A percentile compares a stretch with the other conserved stretches of the same genome.
phyloP scores from a whole-genome alignment of 2,888 invertebrate species.

The Eupithecia dodoneata region DNA sequence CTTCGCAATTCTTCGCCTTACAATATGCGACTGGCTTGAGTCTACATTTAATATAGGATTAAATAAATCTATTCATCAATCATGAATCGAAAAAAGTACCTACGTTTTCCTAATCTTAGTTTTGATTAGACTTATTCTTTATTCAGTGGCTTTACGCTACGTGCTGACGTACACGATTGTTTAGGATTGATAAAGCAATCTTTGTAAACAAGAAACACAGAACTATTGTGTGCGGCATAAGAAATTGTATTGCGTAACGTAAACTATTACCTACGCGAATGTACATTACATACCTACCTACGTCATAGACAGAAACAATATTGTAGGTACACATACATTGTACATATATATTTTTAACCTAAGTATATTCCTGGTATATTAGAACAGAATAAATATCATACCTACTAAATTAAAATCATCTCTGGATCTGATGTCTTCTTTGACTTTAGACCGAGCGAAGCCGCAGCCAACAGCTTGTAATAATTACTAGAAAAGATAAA shows the following conservation, averaged over 20 bases:
- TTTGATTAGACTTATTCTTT: too few relatives aligned
- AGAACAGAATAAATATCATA: too few relatives aligned
- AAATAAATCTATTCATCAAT: neutral
- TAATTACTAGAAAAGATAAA: too few relatives aligned
- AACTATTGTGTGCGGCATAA: neutral
- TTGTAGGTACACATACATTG: neutral
- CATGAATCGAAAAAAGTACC: neutral
- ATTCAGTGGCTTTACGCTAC: slow-evolving; percentile 4
- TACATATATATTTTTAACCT: too few relatives aligned
- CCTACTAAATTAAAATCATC: too few relatives aligned
- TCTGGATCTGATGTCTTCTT: neutral
- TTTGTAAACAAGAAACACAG: slow-evolving; percentile 24
- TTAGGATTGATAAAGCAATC: slow-evolving; percentile 24
- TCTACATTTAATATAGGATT: neutral
- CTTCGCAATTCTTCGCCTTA: neutral
- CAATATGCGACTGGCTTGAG: neutral
- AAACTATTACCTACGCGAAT: neutral
- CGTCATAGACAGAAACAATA: neutral
- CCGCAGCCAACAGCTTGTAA: too few relatives aligned
- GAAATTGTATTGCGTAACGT: neutral
- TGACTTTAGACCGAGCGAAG: too few relatives aligned
- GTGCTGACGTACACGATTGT: slow-evolving; percentile 13
- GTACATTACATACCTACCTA: neutral
- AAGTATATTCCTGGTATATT: too few relatives aligned
- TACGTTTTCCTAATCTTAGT: too few relatives aligned